These are phyloP conservation scores for Phrynocephalus vlangalii DNA, from an alignment of 2,797 vertebrate species.

Conservation along the genomic window DNA sequence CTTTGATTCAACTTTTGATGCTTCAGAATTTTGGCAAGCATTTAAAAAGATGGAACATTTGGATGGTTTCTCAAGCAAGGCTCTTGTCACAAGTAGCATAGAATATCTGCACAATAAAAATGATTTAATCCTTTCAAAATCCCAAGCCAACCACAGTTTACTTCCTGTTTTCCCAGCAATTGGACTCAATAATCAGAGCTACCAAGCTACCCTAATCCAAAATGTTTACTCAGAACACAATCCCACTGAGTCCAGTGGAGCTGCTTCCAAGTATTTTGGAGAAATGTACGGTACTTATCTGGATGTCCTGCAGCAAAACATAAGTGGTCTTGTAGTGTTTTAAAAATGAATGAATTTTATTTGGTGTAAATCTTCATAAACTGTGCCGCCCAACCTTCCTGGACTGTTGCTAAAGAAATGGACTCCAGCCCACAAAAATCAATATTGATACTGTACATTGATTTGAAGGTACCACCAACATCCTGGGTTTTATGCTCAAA, in stretches of 20 bases:
- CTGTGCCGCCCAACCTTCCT: no score
- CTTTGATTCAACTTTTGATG: background rate
- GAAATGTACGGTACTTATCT: no score
- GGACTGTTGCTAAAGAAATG: no score
- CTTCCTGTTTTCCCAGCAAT: background rate
- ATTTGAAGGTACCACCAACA: no score
- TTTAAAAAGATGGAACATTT: background rate
- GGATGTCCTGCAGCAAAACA: no score
- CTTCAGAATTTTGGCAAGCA: background rate
- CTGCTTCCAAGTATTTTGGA: background rate
- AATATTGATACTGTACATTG: no score
- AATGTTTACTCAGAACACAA: background rate
- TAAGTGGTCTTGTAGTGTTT: no score
- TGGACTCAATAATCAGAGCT: background rate
- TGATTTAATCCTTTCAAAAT: background rate
- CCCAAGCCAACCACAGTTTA: background rate
- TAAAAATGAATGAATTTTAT: no score
- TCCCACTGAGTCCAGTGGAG: background rate
- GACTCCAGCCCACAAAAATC: no score
- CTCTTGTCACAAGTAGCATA: background rate
- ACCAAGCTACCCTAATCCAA: background rate
- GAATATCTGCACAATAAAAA: background rate
- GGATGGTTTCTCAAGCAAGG: conserved; percentile 3
- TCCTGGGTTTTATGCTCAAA: background rate
- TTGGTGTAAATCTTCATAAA: no score